These are phyloP conservation scores for Allygus modestus DNA, from an alignment of 2,888 invertebrate genomes.

Conservation along the genomic window DNA sequence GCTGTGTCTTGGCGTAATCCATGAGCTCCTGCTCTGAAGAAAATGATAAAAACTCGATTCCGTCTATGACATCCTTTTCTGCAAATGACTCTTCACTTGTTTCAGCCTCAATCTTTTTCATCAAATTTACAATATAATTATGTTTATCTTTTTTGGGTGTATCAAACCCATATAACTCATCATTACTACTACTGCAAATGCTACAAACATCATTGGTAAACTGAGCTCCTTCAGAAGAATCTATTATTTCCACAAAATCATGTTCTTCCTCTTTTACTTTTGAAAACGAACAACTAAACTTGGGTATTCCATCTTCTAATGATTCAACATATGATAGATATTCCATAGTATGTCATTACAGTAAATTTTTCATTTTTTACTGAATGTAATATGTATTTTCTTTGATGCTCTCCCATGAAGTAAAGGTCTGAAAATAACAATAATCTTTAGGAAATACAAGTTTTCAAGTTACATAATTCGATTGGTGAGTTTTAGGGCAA, in stretches of 20 bases:
- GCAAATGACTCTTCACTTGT: not conserved
- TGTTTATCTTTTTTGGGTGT: constrained; percentile 6
- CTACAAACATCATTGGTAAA: not conserved
- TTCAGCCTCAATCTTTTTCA: constrained; percentile 9
- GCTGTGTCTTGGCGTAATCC: constrained; percentile 39
- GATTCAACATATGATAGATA: not conserved
- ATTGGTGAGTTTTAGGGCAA: too few relatives aligned
- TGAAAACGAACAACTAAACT: not conserved
- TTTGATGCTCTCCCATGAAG: constrained; percentile 4
- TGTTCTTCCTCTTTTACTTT: not conserved
- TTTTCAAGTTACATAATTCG: too few relatives aligned
- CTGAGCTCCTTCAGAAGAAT: not conserved
- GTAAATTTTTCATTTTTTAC: not conserved
- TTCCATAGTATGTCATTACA: constrained; percentile 29
- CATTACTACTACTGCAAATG: not conserved
- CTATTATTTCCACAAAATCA: not conserved
- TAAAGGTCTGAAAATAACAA: not conserved
- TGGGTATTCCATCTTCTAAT: not conserved
- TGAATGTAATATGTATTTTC: not conserved
- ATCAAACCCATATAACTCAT: constrained; percentile 22
- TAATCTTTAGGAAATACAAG: too few relatives aligned
- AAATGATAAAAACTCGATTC: constrained; percentile 57
- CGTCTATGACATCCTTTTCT: constrained; percentile 57
- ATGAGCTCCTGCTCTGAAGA: constrained; percentile 32
- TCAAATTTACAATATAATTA: constrained; percentile 9